Conservation (phyloP, 1,140 invertebrate genomes). For the Octopus bimaculoides region DNA sequence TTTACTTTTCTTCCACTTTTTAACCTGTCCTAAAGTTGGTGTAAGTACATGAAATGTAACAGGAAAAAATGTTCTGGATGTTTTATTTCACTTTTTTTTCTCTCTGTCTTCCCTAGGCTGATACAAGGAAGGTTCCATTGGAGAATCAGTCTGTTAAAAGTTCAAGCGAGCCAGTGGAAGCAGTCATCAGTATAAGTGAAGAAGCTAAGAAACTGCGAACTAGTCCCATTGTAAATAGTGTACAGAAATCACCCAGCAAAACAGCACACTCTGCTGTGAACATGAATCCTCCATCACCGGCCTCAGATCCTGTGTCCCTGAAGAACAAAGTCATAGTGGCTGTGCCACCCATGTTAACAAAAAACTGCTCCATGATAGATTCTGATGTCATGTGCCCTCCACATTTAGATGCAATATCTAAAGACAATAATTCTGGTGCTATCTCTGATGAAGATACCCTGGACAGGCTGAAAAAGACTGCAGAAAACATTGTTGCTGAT, state of each 20-base stretch:
- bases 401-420: neutral
- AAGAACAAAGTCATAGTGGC: neutral
- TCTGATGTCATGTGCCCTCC: neutral
- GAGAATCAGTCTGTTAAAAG: neutral
- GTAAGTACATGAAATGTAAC: neutral
- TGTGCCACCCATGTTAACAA: neutral
- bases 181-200: neutral
- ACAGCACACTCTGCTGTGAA: neutral
- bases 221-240: constrained; percentile 10
- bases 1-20: neutral
- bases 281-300: neutral
- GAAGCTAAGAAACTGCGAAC: neutral
- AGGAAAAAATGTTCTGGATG: too few species aligned
- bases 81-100: too few species aligned
- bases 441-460: constrained; percentile 38
- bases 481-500: constrained; percentile 73
- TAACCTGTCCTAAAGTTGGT: neutral
- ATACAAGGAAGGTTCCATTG: too few species aligned
- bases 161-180: neutral
- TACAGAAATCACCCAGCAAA: constrained; percentile 9
- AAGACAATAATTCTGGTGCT: constrained; percentile 13
- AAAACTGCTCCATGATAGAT: neutral
- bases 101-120: too few species aligned
- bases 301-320: neutral
- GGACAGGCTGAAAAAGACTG: constrained; percentile 67